A percentile compares a stretch with the other conserved stretches of the same genome.
Conservation (phyloP, 2,888 invertebrate genomes). For the Yponomeuta plumbellus region DNA sequence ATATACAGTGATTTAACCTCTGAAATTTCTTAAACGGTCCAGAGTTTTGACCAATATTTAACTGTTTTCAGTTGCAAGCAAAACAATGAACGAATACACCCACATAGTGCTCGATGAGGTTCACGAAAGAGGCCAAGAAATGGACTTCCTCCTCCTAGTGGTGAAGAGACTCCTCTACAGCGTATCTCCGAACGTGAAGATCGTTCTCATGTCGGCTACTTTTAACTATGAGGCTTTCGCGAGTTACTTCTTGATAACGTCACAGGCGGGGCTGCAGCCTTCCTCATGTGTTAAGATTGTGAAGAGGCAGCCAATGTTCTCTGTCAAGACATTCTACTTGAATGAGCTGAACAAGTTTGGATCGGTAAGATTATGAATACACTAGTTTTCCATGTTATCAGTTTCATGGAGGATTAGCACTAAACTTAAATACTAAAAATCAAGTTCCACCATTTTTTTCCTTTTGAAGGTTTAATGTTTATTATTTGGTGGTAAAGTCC, state of each 20-base stretch:
- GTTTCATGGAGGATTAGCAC: too few species aligned
- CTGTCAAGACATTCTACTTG: constrained; percentile 79
- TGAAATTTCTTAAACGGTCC: neutral
- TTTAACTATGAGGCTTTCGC: constrained; percentile 85
- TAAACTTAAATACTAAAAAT: too few species aligned
- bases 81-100: constrained; percentile 85
- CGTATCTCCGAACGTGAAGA: constrained; percentile 52
- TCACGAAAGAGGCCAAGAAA: constrained; percentile 93
- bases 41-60: neutral
- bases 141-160: constrained; percentile 92
- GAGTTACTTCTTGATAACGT: constrained; percentile 76
- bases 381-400: too few species aligned
- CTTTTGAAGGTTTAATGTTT: too few species aligned
- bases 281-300: constrained; percentile 64
- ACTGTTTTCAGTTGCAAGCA: constrained; percentile 69
- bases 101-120: constrained; percentile 96
- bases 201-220: constrained; percentile 95
- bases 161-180: constrained; percentile 85
- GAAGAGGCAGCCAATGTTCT: constrained; percentile 65
- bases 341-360: constrained; percentile 69
- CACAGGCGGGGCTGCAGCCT: constrained; percentile 38
- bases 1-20: neutral
- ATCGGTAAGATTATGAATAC: constrained; percentile 42
- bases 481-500: too few species aligned
- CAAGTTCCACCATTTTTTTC: too few species aligned